Percentiles rank a stretch among this genome's conserved stretches.
phyloP scores from a whole-genome alignment of 1,140 invertebrate genomes.

The Drosophila truncata region DNA sequence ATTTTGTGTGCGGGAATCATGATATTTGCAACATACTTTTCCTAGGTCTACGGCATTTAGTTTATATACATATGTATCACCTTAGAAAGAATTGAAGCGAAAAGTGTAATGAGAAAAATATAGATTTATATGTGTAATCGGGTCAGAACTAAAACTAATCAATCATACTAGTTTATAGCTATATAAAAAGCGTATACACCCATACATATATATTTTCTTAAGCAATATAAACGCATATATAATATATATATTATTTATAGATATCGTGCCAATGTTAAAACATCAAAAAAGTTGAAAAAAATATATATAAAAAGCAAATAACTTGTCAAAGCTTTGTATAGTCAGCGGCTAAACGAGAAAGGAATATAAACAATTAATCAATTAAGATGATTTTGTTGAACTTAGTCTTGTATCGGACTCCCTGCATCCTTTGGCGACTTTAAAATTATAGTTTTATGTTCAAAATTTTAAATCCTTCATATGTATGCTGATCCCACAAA shows the following conservation, averaged over 20 bases:
- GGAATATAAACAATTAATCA: constrained; percentile 35
- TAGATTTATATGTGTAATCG: constrained; percentile 25
- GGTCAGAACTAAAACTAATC: constrained; percentile 56
- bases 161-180: constrained; percentile 56
- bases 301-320: constrained; percentile 25
- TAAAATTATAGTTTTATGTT: constrained; percentile 3
- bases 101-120: constrained; percentile 15
- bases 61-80: constrained; percentile 14
- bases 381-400: constrained; percentile 51
- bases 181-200: constrained; percentile 34
- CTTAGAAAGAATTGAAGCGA: constrained; percentile 33
- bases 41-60: constrained; percentile 45
- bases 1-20: constrained; percentile 18
- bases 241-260: constrained; percentile 64
- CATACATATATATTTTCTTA: constrained; percentile 53
- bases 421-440: constrained; percentile 6
- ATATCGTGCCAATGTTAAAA: constrained; percentile 79
- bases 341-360: constrained; percentile 46
- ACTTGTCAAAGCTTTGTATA: constrained; percentile 55
- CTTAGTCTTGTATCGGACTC: constrained; percentile 49
- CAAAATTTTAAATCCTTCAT: not conserved
- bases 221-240: constrained; percentile 46
- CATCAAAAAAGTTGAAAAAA: constrained; percentile 33
- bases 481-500: constrained; percentile 4
- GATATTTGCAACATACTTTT: constrained; percentile 41